Conservation (phyloP, 2,797 vertebrate species). For the Protonibea diacanthus region DNA sequence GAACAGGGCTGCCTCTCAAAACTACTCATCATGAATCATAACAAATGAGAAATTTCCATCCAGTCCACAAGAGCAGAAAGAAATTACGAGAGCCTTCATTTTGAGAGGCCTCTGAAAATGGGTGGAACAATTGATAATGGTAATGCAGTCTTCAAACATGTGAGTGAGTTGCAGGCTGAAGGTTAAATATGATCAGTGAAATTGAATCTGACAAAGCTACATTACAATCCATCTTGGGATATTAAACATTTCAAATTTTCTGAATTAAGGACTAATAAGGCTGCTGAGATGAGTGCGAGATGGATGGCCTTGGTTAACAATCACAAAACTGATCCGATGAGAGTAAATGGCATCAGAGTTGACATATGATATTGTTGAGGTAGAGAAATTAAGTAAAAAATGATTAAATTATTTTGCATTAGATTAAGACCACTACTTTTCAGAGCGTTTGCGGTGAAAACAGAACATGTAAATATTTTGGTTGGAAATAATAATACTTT, state of each 20-base stretch:
- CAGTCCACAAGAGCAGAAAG: constrained; percentile 37
- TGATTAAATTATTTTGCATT: constrained; percentile 61
- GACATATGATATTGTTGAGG: constrained; percentile 73
- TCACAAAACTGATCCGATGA: constrained; percentile 75
- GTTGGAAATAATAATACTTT: constrained; percentile 13
- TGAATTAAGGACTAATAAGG: constrained; percentile 87
- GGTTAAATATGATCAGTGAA: constrained; percentile 86
- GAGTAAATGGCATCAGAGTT: constrained; percentile 75
- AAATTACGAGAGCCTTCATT: constrained; percentile 58
- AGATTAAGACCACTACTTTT: constrained; percentile 41
- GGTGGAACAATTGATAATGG: constrained; percentile 73
- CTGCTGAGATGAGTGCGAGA: constrained; percentile 83
- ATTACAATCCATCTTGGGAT: constrained; percentile 89
- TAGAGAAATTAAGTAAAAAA: constrained; percentile 56
- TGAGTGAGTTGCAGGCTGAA: constrained; percentile 79
- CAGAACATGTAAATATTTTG: background rate
- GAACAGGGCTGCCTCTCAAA: constrained; percentile 21
- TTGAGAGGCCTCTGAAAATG: constrained; percentile 55
- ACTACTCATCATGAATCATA: constrained; percentile 30
- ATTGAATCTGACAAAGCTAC: constrained; percentile 88
- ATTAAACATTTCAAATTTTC: constrained; percentile 89
- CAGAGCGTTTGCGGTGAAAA: constrained; percentile 1
- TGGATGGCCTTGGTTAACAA: constrained; percentile 84
- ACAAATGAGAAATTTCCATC: constrained; percentile 55
- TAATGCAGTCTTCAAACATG: constrained; percentile 80